Evolutionary conservation across 2,888 invertebrate genomes (phyloP).

Genomic region (Urechis unicinctus): DNA sequence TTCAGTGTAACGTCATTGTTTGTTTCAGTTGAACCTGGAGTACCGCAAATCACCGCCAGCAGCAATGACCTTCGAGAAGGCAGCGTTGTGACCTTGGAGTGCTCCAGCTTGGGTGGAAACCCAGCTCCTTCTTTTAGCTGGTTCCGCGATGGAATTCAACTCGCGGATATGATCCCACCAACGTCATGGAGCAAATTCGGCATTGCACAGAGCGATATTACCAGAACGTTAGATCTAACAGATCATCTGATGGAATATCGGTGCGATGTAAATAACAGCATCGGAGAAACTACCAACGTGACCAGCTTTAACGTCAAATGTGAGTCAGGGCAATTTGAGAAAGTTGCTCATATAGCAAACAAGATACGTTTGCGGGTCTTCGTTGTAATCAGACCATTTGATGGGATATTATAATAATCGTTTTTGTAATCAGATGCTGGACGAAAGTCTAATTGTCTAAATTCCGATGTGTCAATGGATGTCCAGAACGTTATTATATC

Average conservation of each 20-base stretch:
- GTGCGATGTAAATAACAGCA: neutral
- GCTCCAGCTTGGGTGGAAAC: neutral
- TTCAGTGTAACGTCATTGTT: no score
- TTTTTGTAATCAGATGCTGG: no score
- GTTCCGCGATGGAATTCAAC: neutral
- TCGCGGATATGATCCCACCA: neutral
- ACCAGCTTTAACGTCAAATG: neutral
- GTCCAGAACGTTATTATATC: no score
- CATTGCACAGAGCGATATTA: neutral
- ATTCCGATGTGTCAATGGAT: no score
- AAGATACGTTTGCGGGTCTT: no score
- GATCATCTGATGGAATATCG: neutral
- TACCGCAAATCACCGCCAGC: no score
- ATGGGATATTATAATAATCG: no score
- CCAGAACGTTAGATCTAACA: neutral
- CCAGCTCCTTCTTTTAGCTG: neutral
- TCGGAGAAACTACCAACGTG: neutral
- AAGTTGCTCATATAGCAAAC: no score
- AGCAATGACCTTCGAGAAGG: neutral
- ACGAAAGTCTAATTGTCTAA: no score
- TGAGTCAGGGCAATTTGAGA: no score
- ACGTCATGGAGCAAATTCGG: neutral
- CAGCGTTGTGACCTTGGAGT: neutral
- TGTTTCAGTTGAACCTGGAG: no score
- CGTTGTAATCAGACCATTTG: no score